Conservation (phyloP, 2,113 vertebrate genomes). For the Clinocottus analis region DNA sequence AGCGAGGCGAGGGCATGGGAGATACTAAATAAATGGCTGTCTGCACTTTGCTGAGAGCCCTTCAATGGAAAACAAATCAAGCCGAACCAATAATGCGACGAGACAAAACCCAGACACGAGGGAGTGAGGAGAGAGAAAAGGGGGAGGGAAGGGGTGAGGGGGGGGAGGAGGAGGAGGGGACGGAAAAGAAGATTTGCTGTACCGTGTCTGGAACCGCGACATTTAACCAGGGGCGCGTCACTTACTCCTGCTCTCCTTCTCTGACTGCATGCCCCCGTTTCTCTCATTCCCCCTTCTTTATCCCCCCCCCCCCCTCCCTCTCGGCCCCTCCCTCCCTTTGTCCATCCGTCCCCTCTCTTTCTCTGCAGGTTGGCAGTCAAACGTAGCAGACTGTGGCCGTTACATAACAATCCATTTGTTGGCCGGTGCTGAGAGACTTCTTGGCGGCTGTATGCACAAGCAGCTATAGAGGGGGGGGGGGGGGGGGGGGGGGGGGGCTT, state of each 20-base stretch:
- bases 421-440: constrained; percentile 36
- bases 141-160: constrained; percentile 33
- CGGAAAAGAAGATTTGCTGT: constrained; percentile 65
- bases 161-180: constrained; percentile 12
- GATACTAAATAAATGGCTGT: constrained; percentile 63
- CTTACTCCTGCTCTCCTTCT: constrained; percentile 38
- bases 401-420: constrained; percentile 69
- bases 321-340: no score
- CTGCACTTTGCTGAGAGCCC: constrained; percentile 52
- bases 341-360: constrained; percentile 24
- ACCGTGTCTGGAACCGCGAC: constrained; percentile 65
- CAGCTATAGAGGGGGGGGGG: constrained; percentile 40
- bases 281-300: constrained; percentile 22
- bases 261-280: constrained; percentile 30
- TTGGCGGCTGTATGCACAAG: constrained; percentile 36
- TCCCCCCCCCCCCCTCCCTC: constrained; percentile 54
- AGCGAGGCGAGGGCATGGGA: constrained; percentile 25
- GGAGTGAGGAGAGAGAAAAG: constrained; percentile 28
- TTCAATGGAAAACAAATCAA: constrained; percentile 63
- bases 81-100: constrained; percentile 64
- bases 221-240: constrained; percentile 67
- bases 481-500: constrained; percentile 21
- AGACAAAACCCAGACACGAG: constrained; percentile 61
- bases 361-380: constrained; percentile 66
- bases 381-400: constrained; percentile 58